A percentile compares a stretch with the other conserved stretches of the same genome.
phyloP scores from a whole-genome alignment of 2,113 vertebrate species.

The Mola mola region DNA sequence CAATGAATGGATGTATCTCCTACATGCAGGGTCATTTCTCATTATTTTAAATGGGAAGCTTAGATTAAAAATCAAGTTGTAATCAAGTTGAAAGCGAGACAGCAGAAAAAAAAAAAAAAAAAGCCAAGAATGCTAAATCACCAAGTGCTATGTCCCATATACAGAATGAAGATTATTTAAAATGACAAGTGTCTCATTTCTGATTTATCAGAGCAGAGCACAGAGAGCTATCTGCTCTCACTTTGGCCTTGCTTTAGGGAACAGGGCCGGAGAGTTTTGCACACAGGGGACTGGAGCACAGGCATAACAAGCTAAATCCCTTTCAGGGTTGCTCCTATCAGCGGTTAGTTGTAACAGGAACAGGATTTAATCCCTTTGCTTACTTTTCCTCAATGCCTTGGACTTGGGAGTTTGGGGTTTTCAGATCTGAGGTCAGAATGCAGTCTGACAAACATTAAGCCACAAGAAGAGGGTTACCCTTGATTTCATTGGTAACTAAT shows the following conservation, averaged over 20 bases:
- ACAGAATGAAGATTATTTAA: slow-evolving; percentile 35
- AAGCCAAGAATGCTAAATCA: slow-evolving; percentile 71
- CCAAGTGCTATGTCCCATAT: slow-evolving; percentile 73
- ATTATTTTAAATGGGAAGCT: slow-evolving; percentile 98
- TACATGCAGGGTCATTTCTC: slow-evolving; percentile 84
- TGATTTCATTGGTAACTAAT: neutral
- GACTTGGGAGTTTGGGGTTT: too few relatives aligned
- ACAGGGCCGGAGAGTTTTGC: neutral
- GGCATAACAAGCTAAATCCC: slow-evolving; percentile 10
- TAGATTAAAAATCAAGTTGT: slow-evolving; percentile 56
- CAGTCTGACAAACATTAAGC: too few relatives aligned
- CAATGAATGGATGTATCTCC: slow-evolving; percentile 67
- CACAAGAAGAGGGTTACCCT: too few relatives aligned
- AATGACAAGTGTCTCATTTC: slow-evolving; percentile 21
- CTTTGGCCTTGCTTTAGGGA: slow-evolving; percentile 12
- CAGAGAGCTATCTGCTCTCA: neutral
- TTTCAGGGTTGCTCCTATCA: neutral
- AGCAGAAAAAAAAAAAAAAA: slow-evolving; percentile 40
- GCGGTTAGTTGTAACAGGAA: neutral
- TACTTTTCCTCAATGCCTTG: neutral
- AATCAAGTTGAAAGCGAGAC: slow-evolving; percentile 69
- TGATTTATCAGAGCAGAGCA: slow-evolving; percentile 20
- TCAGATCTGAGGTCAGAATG: too few relatives aligned
- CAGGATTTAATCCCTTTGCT: slow-evolving; percentile 6
- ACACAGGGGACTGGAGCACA: slow-evolving; percentile 19